Percentiles rank a stretch among this genome's conserved stretches.
phyloP scores from a whole-genome alignment of 2,888 invertebrate species.

The Epistrophella euchroma region DNA sequence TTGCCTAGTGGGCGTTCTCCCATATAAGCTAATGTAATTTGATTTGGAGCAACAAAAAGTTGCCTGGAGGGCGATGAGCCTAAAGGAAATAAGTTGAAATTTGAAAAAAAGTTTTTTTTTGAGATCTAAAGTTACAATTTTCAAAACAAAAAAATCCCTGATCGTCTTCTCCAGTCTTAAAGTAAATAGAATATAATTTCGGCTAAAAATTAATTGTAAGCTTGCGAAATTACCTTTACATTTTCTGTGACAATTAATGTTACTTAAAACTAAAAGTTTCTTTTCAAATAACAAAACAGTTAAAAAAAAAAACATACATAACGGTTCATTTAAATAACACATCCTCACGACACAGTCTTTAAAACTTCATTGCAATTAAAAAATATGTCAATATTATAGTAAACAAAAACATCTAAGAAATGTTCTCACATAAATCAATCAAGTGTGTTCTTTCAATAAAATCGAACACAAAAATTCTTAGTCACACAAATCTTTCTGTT shows the following conservation, averaged over 20 bases:
- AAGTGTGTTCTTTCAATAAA: neutral
- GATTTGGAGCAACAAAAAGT: no score
- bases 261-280: no score
- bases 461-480: neutral
- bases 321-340: neutral
- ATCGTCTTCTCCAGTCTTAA: no score
- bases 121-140: no score
- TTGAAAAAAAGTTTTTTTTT: no score
- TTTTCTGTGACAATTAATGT: neutral
- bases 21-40: no score
- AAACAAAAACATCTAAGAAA: neutral
- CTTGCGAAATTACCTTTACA: neutral
- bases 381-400: neutral
- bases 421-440: conserved; percentile 24
- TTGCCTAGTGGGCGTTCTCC: no score
- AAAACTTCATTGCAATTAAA: neutral
- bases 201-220: no score
- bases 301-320: neutral
- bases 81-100: no score
- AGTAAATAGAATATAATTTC: no score
- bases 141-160: no score
- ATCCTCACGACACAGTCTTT: neutral
- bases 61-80: no score
- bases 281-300: neutral
- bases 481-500: conserved; percentile 13